phyloP scores from a whole-genome alignment of 2,797 vertebrate species.

The Catharus ustulatus region DNA sequence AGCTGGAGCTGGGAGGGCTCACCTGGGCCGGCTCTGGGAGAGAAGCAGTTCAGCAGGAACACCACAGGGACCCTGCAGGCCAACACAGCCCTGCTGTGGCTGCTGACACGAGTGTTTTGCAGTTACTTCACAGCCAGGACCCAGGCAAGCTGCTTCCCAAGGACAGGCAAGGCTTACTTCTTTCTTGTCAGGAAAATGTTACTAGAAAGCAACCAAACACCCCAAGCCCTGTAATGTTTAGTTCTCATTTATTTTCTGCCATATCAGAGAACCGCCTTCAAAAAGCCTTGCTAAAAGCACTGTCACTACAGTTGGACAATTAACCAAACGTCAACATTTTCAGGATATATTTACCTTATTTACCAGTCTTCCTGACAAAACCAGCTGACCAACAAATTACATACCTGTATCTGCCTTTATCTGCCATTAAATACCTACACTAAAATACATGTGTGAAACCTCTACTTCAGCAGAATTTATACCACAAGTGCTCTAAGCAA shows the following conservation, averaged over 20 bases:
- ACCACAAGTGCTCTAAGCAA: not conserved
- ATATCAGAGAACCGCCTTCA: not conserved
- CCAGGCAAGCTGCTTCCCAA: not conserved
- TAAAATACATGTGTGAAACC: not conserved
- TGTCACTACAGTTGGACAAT: not conserved
- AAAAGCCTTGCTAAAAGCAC: not conserved
- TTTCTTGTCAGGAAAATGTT: not conserved
- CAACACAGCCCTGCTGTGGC: rapidly evolving
- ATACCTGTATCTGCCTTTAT: not conserved
- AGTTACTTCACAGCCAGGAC: not conserved
- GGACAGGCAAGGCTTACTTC: not conserved
- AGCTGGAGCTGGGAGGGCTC: not conserved
- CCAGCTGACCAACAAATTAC: not conserved
- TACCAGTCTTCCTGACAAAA: not conserved
- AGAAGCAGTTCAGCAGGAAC: not conserved
- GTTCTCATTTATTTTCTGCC: not conserved
- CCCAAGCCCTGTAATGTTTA: not conserved
- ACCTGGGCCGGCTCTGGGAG: not conserved
- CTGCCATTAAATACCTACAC: not conserved
- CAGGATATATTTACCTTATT: not conserved
- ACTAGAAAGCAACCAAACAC: not conserved
- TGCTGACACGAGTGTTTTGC: not conserved
- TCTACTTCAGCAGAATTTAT: not conserved
- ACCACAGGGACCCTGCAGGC: not conserved
- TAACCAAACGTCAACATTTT: not conserved